A percentile compares a stretch with the other conserved stretches of the same genome.
Conservation (phyloP, 1,140 invertebrate genomes). For the Trypoxylus dichotomus region DNA sequence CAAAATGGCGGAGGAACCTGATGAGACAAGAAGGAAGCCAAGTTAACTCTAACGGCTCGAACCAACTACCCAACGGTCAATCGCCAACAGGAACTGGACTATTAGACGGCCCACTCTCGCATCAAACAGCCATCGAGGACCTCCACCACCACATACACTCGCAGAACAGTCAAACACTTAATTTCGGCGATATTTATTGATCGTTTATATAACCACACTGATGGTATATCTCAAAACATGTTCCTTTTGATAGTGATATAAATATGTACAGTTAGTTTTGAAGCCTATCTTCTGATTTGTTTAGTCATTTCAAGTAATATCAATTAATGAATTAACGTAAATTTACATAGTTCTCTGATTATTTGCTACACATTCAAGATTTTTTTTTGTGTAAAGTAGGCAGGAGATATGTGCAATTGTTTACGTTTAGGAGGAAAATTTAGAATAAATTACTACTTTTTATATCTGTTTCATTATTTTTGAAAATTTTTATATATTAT, state of each 20-base stretch:
- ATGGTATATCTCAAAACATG: slow-evolving; percentile 31
- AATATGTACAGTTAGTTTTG: slow-evolving; percentile 24
- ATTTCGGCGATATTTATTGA: slow-evolving; percentile 53
- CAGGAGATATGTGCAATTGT: slow-evolving; percentile 34
- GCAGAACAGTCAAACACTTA: slow-evolving; percentile 49
- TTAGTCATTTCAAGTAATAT: slow-evolving; percentile 1
- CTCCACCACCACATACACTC: slow-evolving; percentile 51
- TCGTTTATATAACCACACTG: background rate
- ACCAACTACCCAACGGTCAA: slow-evolving; percentile 53
- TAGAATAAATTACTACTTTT: background rate
- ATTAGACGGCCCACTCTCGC: slow-evolving; percentile 44
- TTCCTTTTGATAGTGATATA: slow-evolving; percentile 43
- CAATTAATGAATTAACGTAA: background rate
- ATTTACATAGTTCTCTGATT: background rate
- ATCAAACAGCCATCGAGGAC: slow-evolving; percentile 49
- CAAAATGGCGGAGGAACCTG: slow-evolving; percentile 89
- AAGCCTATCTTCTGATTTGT: background rate
- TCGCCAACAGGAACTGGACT: slow-evolving; percentile 47
- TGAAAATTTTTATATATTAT: background rate
- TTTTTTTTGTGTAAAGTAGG: slow-evolving; percentile 4
- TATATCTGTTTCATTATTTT: background rate
- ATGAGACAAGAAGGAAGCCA: slow-evolving; percentile 70
- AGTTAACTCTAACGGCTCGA: slow-evolving; percentile 52
- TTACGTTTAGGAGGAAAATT: background rate
- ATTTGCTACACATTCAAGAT: background rate